Evolutionary conservation across 2,113 vertebrate species (phyloP), one percentile per base, ranked within the genome.

Genomic region (Mesembrinibis cayennensis): DNA sequence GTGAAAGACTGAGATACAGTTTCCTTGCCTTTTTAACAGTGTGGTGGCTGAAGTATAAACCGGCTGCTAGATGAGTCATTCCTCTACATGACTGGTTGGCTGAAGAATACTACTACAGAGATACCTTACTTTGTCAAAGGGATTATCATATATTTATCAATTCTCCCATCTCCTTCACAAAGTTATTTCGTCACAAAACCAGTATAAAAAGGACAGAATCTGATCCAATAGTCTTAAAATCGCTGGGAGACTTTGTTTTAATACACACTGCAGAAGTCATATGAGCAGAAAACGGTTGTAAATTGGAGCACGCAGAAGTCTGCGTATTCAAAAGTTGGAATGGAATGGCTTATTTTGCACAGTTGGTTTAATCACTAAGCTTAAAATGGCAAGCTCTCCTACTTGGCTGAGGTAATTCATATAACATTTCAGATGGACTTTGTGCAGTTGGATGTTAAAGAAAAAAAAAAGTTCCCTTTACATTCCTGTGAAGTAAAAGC

Each of bases 21-120:
- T 79, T 23, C 29, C 93, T 97, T 97, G 90, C 95, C 89, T 94
- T 97, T 97, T 97, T 95, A 95, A 96, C 83, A 91, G 58, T 45
- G 74, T 8, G 8, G 38, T 95, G 90, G 61, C 59, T 91, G 61
- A 50, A 77, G 74, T 89, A 17, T 72, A 47, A 96, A 87, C 96
- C 92, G 22, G 52, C 82, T 55, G 83, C 82, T 13, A 70, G 49
- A 82, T 85, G 73, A 96, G 92, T 95, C 93, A 87, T 96, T 97
- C 95, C 84, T 91, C 45, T 36, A 7, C 44, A 2, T 42, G 52
- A 30, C 74, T 44, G 42, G 2, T 25, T 45, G 58, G 3, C n/a
- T 42, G 58, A 87, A 61, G 25, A 82, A 50, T 16, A 16, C 45
- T 61, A 18, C 69, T 79, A 8, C 45, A 58, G 63, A 92, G 40